phyloP scores from a whole-genome alignment of 2,797 vertebrate species.

The Poecile montanus region DNA sequence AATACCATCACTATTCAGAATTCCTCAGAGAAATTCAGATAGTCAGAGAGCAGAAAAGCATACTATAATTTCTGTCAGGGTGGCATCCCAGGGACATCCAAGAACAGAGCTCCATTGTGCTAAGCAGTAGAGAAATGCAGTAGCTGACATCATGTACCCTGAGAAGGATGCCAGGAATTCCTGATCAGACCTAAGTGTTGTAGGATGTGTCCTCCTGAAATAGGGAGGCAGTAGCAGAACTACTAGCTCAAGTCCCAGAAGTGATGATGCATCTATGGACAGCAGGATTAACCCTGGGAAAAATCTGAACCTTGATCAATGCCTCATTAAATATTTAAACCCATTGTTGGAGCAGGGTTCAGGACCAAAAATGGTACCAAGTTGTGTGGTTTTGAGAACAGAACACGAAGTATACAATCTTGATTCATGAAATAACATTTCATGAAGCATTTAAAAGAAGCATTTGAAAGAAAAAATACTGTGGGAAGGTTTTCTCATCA shows the following conservation, averaged over 20 bases:
- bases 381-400: neutral
- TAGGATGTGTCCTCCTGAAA: neutral
- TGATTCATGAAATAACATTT: neutral
- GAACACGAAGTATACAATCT: neutral
- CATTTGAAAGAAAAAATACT: neutral
- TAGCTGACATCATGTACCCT: neutral
- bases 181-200: neutral
- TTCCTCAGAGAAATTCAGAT: neutral
- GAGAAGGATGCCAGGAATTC: neutral
- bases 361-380: neutral
- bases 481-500: neutral
- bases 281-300: neutral
- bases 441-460: neutral
- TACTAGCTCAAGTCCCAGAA: neutral
- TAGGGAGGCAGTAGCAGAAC: neutral
- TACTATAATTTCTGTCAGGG: neutral
- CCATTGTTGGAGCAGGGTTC: neutral
- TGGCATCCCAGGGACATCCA: neutral
- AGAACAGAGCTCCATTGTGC: constrained; percentile 12
- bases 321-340: neutral
- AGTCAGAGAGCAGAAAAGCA: neutral
- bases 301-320: neutral
- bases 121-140: neutral
- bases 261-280: neutral
- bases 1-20: neutral